Base-by-base conservation (phyloP, 2,888 invertebrate species). In the Cheilosia scutellata region DNA sequence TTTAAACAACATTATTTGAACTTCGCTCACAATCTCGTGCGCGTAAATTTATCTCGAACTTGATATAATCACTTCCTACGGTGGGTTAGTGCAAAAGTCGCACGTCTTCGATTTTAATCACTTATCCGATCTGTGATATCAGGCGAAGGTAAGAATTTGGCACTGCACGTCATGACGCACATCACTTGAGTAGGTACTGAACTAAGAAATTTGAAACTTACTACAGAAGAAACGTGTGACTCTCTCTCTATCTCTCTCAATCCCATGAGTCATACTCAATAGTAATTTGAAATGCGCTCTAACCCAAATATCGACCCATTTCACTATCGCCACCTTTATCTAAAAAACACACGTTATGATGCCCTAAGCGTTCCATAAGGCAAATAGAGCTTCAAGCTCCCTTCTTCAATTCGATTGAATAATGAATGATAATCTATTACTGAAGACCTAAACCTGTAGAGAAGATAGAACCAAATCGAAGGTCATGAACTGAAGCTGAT, bases 391-490 rank as follows among this genome's bases (percentile, higher is more conserved):
- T 13, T 37, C 44, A 51, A 42, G 20, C 31, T 72, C 53, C 25
- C 13, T 9, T 31, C 49, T 25, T 20, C 44, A 37, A 37, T 70
- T 62, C 77, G 57, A 71, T 71, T 78, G 63, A 71, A 63, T 78
- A 63, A 78, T 78, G 44, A 37, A 71, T 71, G 42, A 29, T 57
- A 78, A 78, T 70, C 70, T 57, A 78, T 78, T 78, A 78, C 29
- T 40, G 33, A 6, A 57, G 11, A 53, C 37, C 20, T 47, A 57
- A 5, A 53, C 37, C 20, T 47, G 4, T 2, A 11, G 9, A 31
- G 37, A n/a, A 4, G 31, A 31, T 33, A 13, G 5, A 31, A 62
- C 33, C 31, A 44, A 44, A 57, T 57, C 40, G 49, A 72, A 40
- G 49, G 29, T n/a, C 51, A 31, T 60, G 68, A 29, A 33, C n/a